Evolutionary conservation across 2,888 invertebrate genomes (phyloP).

Genomic region (Brachyopa scutellaris): DNA sequence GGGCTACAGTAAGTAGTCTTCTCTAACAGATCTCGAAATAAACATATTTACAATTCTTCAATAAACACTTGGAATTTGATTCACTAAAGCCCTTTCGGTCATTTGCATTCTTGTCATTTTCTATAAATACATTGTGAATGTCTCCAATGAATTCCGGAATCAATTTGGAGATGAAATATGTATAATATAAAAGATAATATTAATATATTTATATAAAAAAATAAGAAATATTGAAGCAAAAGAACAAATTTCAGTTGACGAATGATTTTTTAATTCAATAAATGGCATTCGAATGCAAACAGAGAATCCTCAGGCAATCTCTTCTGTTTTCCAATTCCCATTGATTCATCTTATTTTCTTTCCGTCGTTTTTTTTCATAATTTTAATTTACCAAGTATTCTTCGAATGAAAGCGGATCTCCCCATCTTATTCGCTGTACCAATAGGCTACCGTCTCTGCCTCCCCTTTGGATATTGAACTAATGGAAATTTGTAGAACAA

Average conservation of each 20-base stretch:
- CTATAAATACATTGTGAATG: background rate
- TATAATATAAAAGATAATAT: conserved; percentile 4
- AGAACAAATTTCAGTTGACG: conserved; percentile 54
- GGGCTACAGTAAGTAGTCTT: no score
- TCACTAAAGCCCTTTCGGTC: background rate
- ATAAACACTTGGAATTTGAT: background rate
- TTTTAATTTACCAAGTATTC: conserved; percentile 67
- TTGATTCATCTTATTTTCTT: conserved; percentile 44
- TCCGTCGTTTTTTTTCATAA: conserved; percentile 57
- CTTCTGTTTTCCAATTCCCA: conserved; percentile 36
- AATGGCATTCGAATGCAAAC: conserved; percentile 72
- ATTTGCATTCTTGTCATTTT: background rate
- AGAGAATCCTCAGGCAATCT: conserved; percentile 63
- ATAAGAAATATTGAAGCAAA: no score
- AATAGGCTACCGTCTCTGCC: no score
- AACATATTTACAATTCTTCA: no score
- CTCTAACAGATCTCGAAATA: no score
- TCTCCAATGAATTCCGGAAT: conserved; percentile 5
- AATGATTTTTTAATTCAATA: conserved; percentile 71
- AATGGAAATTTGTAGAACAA: conserved; percentile 65
- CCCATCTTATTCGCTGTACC: no score
- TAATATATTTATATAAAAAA: no score
- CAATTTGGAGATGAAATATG: conserved; percentile 11
- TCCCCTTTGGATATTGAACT: conserved; percentile 52
- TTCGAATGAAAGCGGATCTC: background rate